Conservation (phyloP, 1,140 invertebrate genomes). For the Heliconius hewitsoni region DNA sequence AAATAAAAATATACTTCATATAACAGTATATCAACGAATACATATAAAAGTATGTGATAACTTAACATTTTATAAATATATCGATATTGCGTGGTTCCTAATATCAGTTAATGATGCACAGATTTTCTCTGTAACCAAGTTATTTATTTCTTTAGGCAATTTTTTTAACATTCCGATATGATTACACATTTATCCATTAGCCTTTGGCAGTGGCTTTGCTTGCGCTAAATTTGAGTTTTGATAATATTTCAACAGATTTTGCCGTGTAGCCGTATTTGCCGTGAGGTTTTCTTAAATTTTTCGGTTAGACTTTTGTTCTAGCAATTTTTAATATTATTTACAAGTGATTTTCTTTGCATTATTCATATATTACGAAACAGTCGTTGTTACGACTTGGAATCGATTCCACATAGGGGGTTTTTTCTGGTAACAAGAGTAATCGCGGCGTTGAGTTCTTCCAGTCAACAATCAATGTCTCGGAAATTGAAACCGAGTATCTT, state of each 20-base stretch:
- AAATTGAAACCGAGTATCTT: too few species aligned
- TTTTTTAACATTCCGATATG: not conserved
- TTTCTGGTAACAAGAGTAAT: too few species aligned
- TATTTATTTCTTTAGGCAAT: conserved; percentile 18
- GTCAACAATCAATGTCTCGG: too few species aligned
- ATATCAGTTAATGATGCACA: conserved; percentile 33
- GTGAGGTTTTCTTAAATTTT: too few species aligned
- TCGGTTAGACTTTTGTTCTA: too few species aligned
- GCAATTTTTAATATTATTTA: too few species aligned
- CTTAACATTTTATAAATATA: not conserved
- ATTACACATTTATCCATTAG: conserved; percentile 27
- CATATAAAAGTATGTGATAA: not conserved
- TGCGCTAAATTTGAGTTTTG: not conserved
- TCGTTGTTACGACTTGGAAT: too few species aligned
- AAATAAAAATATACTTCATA: not conserved
- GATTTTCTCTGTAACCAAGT: conserved; percentile 27
- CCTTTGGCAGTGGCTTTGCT: not conserved
- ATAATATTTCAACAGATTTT: not conserved
- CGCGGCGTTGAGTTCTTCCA: too few species aligned
- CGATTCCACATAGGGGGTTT: too few species aligned
- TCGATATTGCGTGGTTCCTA: conserved; percentile 26
- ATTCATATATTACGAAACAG: too few species aligned
- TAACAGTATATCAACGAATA: not conserved
- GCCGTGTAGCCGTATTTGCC: too few species aligned
- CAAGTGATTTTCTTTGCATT: too few species aligned